phyloP scores from a whole-genome alignment of 2,113 vertebrate species.

The Pterocles burchelli region DNA sequence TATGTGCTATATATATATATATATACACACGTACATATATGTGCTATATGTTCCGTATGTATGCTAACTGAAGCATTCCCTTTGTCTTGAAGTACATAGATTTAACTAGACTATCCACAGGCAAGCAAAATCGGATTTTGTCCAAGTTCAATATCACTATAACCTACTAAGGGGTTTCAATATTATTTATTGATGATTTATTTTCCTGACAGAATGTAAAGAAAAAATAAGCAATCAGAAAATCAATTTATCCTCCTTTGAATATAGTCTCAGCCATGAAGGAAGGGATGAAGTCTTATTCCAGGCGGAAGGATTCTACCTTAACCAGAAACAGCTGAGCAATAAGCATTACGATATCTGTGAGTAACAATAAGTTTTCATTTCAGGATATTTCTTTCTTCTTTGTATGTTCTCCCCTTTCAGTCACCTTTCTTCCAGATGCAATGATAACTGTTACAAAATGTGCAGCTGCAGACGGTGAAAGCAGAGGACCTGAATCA shows the following conservation, averaged over 20 bases:
- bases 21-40: rapidly evolving
- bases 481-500: background rate
- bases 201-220: background rate
- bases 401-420: background rate
- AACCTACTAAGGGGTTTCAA: background rate
- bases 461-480: background rate
- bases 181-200: background rate
- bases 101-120: background rate
- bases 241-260: background rate
- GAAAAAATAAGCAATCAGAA: background rate
- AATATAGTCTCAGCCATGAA: background rate
- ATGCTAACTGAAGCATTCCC: background rate
- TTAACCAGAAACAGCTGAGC: background rate
- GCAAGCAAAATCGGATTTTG: background rate
- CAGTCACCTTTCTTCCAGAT: background rate
- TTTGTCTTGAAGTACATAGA: background rate
- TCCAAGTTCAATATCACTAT: background rate
- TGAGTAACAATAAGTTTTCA: background rate
- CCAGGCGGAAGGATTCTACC: background rate
- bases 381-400: background rate
- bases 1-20: background rate
- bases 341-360: background rate
- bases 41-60: background rate
- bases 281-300: background rate
- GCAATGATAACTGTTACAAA: background rate